phyloP scores from a whole-genome alignment of 1,140 invertebrate species.

The Rhopalosiphum padi region DNA sequence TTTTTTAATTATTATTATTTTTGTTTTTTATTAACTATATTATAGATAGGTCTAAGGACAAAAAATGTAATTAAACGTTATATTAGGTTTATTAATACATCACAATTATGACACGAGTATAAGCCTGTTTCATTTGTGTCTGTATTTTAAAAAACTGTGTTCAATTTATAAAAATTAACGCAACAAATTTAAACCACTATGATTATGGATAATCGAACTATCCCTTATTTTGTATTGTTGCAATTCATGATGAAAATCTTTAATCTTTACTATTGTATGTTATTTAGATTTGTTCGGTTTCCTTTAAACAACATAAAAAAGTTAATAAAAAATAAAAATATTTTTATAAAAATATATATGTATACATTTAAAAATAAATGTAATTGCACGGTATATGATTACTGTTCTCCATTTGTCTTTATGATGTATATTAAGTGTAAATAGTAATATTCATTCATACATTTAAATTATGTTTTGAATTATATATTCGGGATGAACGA shows the following conservation, averaged over 20 bases:
- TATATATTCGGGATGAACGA: constrained; percentile 31
- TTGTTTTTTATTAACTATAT: constrained; percentile 10
- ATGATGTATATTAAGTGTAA: constrained; percentile 35
- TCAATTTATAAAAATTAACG: constrained; percentile 20
- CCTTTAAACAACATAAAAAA: constrained; percentile 15
- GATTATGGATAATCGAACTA: neutral
- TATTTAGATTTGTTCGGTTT: constrained; percentile 41
- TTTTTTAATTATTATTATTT: constrained; percentile 46
- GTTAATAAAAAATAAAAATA: constrained; percentile 31
- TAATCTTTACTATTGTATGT: constrained; percentile 18
- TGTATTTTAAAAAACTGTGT: constrained; percentile 12
- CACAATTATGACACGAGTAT: neutral
- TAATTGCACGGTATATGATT: constrained; percentile 49
- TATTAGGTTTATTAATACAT: constrained; percentile 31
- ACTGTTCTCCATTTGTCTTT: constrained; percentile 54
- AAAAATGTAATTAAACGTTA: constrained; percentile 50
- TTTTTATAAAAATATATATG: constrained; percentile 42
- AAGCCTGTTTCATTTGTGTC: neutral
- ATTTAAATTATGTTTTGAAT: constrained; percentile 33
- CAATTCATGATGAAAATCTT: constrained; percentile 1
- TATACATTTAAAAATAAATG: constrained; percentile 31
- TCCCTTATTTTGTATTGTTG: neutral
- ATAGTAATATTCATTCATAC: constrained; percentile 38
- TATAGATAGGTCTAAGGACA: constrained; percentile 26
- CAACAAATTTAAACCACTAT: neutral